phyloP scores from a whole-genome alignment of 2,888 invertebrate species.

The Melolontha melolontha region DNA sequence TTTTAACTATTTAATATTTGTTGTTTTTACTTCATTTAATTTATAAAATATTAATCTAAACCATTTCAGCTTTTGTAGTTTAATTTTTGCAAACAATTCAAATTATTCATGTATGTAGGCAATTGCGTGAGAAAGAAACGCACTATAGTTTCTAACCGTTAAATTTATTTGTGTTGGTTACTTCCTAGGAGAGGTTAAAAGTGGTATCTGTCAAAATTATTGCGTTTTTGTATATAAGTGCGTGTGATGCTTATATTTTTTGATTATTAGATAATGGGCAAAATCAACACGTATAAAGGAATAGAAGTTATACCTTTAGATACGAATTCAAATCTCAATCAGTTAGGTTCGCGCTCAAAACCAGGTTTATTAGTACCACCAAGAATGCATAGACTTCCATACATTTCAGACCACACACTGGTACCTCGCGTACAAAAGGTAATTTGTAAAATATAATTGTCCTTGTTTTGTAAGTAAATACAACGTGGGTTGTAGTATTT shows the following conservation, averaged over 20 bases:
- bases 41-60: background rate
- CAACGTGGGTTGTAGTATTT: slow-evolving; percentile 71
- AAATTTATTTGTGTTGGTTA: slow-evolving; percentile 15
- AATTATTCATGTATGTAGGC: too few species aligned
- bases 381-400: slow-evolving; percentile 56
- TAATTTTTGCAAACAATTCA: background rate
- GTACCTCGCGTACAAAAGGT: slow-evolving; percentile 69
- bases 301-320: slow-evolving; percentile 53
- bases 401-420: slow-evolving; percentile 65
- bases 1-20: background rate
- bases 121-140: slow-evolving; percentile 4
- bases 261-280: slow-evolving; percentile 51
- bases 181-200: slow-evolving; percentile 32
- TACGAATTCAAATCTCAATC: slow-evolving; percentile 33
- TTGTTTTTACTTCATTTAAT: background rate
- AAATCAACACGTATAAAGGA: slow-evolving; percentile 47
- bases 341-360: slow-evolving; percentile 29
- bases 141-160: slow-evolving; percentile 13
- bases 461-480: background rate
- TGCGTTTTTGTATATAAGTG: slow-evolving; percentile 32
- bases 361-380: slow-evolving; percentile 13
- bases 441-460: slow-evolving; percentile 44
- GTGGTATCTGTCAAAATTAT: slow-evolving; percentile 36
- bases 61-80: background rate
- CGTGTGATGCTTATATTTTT: slow-evolving; percentile 19